Evolutionary conservation across 2,113 vertebrate genomes (phyloP), one percentile per base, ranked within the genome.

Genomic region (Butorides virescens): DNA sequence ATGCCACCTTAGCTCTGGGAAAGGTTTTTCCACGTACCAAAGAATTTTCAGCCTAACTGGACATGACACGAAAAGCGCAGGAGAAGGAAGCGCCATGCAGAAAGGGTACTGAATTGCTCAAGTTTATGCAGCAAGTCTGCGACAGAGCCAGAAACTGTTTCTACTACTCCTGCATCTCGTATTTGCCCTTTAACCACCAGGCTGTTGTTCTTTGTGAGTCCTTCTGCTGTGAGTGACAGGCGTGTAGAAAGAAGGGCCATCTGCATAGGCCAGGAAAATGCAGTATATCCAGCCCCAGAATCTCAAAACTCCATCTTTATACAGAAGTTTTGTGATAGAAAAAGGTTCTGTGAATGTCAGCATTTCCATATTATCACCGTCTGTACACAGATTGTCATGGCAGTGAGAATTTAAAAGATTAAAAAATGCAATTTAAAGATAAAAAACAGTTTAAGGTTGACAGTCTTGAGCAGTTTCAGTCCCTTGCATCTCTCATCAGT

Each of bases 281-380:
- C 55, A 85, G 74, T 17, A 78, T 68, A 95, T 68, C 37, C 68
- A 82, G 88, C 56, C 86, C 63, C 37, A 29, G 61, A 67, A 96
- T 82, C 86, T 87, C 76, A 49, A 84, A 88, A 49, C 58, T 77
- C 71, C 67, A 83, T 94, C 94, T 94, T 91, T 36, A 65, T 55
- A 80, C 37, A 13, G 74, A 81, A 93, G 65, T 93, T 92, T 55
- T 85, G 70, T n/a, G 94, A 93, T 19, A 92, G 87, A 92, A 95
- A 66, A 93, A 91, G 90, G 74, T 92, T 93, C 61, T 80, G 84
- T 81, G 87, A 92, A 91, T 86, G 88, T 93, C 94, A 96, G 83
- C 62, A 90, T 95, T 96, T 97, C 95, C 92, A 68, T 94, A 88
- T 94, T 90, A 96, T 86, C 81, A 78, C 77, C 1, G 23, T 84